Evolutionary conservation across 2,797 vertebrate genomes (phyloP), one percentile per base, ranked within the genome.

Genomic region (Dipus sagitta): DNA sequence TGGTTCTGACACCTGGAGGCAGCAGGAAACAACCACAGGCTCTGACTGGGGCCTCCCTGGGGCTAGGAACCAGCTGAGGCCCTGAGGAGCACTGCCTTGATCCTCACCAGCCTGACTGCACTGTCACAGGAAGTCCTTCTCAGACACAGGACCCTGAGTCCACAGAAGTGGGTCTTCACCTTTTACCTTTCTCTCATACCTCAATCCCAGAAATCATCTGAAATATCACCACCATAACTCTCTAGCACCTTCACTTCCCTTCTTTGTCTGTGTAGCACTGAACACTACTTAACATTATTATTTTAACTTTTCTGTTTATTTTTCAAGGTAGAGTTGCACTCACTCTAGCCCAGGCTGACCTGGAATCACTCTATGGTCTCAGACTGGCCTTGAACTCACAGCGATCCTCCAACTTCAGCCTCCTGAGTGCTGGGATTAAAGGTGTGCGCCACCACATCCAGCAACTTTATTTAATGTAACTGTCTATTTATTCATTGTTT

Each of bases 1-100:
- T 76, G 87, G 84, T 60, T 89, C 80, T 97, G 90, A 94, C 91
- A 92, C 77, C 64, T 70, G 60, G 54, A 88, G 68, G 30, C 24
- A 23, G 70, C 30, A 91, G 85, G 62, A 93, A 89, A 84, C 80
- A 92, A 92, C 75, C 94, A 75, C 74, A 85, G 70, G 58, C 47
- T 75, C 83, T 88, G 77, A 71, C 52, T 20, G 58, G 58, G 54
- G 75, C 71, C 87, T 79, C 82, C 65, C 24, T 80, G 83, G 71
- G 62, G 47, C 80, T 75, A 77, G 32, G 23, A 85, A 42, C 17
- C 32, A 78, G 67, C 58, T 34, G 30, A 14, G 74, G 1, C 70
- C 65, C 5, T 17, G 15, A 34, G 4, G 77, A 64, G 28, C 62
- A 23, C 2, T 38, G 28, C 75, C 77, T 47, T 2, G 21, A 17